Evolutionary conservation across 2,888 invertebrate species (phyloP), one percentile per base, ranked within the genome.

Genomic region (Caradrina kadenii): DNA sequence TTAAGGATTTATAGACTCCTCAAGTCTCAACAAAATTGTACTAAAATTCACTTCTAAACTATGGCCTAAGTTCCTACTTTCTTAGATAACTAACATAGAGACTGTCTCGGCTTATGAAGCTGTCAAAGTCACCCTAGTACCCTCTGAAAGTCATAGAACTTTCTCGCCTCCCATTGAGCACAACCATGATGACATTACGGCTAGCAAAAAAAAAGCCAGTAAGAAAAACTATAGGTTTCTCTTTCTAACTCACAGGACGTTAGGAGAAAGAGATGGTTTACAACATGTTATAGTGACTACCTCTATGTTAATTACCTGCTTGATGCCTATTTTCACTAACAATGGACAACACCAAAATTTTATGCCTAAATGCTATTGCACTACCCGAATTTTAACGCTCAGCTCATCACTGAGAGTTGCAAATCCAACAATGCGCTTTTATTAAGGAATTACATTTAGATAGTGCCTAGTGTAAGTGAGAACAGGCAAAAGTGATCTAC

Each of bases 21-120:
- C 2, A 45, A 22, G 72, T 81, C 63, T 35, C 35, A 8, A 8
- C 53, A 53, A 79, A 69, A 63, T 55, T 79, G 2, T 68, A 80
- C 64, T 58, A 53, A 76, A 68, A 17, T 56, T 50, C 45, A 61
- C 54, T 22, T 54, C 54, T 48, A 60, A 58, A 56, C 63, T 61
- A 61, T 56, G n/a, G 48, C 70, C 42, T 45, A 66, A 39, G 52
- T 0, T 49, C 31, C 49, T 73, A 73, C n/a, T n/a, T n/a, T 22
- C 17, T 49, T 31, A 54, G 65, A 65, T 21, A 73, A 49, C n/a
- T 49, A 54, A 49, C 73, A 73, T 31, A 54, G n/a, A 54, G 21
- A n/a, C 6, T 17, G 21, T 26, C 4, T n/a, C 7, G 42, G 17
- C 17, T 8, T 19, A 31, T 10, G 19, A 35, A 35, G 35, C 7